Base-by-base conservation (phyloP, 1,140 invertebrate species). In the Ridgeia piscesae region DNA sequence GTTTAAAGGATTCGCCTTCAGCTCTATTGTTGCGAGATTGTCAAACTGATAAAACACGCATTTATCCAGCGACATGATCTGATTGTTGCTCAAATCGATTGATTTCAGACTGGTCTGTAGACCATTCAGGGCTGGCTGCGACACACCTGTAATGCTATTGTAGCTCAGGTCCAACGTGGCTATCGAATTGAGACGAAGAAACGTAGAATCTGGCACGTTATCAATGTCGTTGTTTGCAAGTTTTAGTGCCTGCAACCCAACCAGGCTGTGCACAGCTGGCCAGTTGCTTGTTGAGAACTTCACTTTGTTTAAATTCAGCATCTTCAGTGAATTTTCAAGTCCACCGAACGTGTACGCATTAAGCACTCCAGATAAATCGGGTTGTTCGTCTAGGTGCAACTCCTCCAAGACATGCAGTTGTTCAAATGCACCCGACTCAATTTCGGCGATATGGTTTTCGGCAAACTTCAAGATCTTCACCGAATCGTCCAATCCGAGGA, bases 281-380 rank as follows among this genome's bases (percentile, higher is more conserved):
- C 91, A 91, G 17, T 48, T 33, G 91, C 35, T n/a, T 33, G 34
- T 14, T 14, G 34, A 33, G 33, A 91, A 91, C 33, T 48, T 48
- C 33, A 48, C 33, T 21, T 35, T 14, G 17, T 91, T 50, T 48
- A 91, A 14, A 58, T n/a, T 42, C 33, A 91, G 91, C 33, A 9
- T 1, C 35, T 9, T 33, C 91, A 91, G 91, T 14, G 58, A 77
- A 21, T 77, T 9, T 77, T 77, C 58, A 4, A 77, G 58, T 77
- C 93, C 93, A 27, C 92, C 77, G 35, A 93, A 93, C 27, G 91
- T 93, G 14, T 90, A 33, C 33, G 89, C n/a, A n/a, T 35, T 88
- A n/a, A 93, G 88, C 6, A 33, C n/a, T 31, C 50, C 34, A 31
- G 34, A 35, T 42, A 93, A 27, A 21, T 50, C 14, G 11, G 58